Evolutionary conservation across 2,888 invertebrate genomes (phyloP).

Genomic region (Heteromyza rotundicornis): DNA sequence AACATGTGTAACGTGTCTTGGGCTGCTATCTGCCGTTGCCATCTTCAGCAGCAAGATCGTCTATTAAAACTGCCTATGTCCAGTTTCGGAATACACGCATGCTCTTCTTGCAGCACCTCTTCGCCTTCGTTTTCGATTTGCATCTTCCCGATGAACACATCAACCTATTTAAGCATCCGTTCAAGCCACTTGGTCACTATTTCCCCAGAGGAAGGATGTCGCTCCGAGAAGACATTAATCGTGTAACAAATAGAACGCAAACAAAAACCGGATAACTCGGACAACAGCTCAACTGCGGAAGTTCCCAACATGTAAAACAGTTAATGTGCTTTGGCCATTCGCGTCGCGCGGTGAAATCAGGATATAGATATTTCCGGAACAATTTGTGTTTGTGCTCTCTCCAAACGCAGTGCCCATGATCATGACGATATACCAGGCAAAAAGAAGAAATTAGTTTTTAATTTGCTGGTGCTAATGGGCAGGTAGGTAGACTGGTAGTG

Average conservation of each 20-base stretch:
- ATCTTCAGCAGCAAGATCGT: neutral
- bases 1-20: constrained; percentile 6
- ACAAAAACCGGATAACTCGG: too few relatives aligned
- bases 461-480: neutral
- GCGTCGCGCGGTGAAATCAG: neutral
- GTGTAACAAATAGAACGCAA: too few relatives aligned
- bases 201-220: constrained; percentile 7
- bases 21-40: constrained; percentile 9
- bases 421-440: too few relatives aligned
- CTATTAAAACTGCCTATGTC: neutral
- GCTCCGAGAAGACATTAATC: neutral
- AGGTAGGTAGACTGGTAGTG: neutral
- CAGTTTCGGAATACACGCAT: neutral
- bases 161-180: constrained; percentile 21
- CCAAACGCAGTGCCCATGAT: too few relatives aligned
- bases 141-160: constrained; percentile 7
- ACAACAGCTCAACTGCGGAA: constrained; percentile 43
- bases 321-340: constrained; percentile 44
- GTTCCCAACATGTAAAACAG: constrained; percentile 58
- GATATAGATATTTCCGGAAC: constrained; percentile 1
- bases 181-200: neutral
- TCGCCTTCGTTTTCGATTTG: neutral
- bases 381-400: neutral
- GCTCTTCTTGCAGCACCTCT: neutral
- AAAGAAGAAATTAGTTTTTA: neutral